Base-by-base conservation (phyloP, 2,797 vertebrate species). In the Anguilla anguilla region DNA sequence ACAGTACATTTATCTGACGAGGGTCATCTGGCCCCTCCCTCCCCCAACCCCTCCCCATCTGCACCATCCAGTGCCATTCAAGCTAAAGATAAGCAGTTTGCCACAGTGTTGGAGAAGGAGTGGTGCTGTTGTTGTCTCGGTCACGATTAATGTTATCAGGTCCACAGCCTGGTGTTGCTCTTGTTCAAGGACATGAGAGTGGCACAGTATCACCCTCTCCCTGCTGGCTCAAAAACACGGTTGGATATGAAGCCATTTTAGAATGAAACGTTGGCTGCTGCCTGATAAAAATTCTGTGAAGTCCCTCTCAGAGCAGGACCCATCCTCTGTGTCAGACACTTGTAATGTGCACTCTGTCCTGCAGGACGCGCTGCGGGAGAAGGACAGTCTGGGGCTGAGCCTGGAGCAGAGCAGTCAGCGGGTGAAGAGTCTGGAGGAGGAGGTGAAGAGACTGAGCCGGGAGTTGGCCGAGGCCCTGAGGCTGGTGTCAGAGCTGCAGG, bases 331-430 rank as follows among this genome's bases (percentile, higher is more conserved):
- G 51, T 86, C 49, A 11, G 46, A 79, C 81, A 74, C 39, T 46
- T 61, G 61, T 72, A 0, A 77, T 88, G 25, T 15, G 9, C 87
- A 10, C 25, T 79, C 74, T 53, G 61, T 55, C 72, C 87, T 88
- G 81, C 88, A 97, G 96, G 95, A 96, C 90, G 93, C 91, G 0
- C 81, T 94, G 64, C 94, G 91, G 55, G 95, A 96, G 79, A 92
- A 89, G 0, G 95, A 96, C 87, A 90, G 91, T 72, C 91, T 95
- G 88, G 90, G 92, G 0, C 90, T 94, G 49, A 94, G 90, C 89
- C 91, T 96, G 91, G 96, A 95, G 88, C 96, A 96, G 93, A 95
- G 95, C 91, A 93, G 91, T 87, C 96, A 95, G 92, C 95, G 89
- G 87, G 95, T 94, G 86, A 88, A 86, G 87, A 89, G 79, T 74